phyloP scores from a whole-genome alignment of 2,888 invertebrate genomes.

The Diarsia rubi region DNA sequence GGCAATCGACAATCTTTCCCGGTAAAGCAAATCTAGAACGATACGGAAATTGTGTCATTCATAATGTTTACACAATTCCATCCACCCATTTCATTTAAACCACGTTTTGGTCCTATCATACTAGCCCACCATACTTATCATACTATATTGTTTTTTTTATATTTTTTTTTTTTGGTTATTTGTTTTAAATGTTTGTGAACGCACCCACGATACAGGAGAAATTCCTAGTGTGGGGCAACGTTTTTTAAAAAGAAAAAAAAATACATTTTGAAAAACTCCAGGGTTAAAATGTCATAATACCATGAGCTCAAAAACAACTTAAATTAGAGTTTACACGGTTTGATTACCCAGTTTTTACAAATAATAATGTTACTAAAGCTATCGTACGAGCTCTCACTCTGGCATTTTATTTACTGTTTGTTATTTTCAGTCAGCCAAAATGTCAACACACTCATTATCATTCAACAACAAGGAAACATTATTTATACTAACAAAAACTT shows the following conservation, averaged over 20 bases:
- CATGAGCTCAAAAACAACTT: not conserved
- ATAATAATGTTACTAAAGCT: not conserved
- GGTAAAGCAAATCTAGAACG: slow-evolving; percentile 3
- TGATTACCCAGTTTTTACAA: not conserved
- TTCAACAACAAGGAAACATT: slow-evolving; percentile 12
- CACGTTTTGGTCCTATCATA: not conserved
- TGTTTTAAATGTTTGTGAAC: too few relatives aligned
- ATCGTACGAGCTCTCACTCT: not conserved
- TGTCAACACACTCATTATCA: slow-evolving; percentile 38
- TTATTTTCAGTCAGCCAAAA: slow-evolving; percentile 22
- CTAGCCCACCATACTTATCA: too few relatives aligned
- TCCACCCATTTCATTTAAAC: not conserved
- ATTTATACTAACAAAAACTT: not conserved
- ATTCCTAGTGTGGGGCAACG: too few relatives aligned
- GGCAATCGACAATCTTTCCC: slow-evolving; percentile 5
- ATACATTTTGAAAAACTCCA: not conserved
- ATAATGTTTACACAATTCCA: not conserved
- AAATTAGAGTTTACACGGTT: not conserved
- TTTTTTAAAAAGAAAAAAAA: too few relatives aligned
- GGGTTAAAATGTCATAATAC: not conserved
- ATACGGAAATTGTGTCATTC: slow-evolving; percentile 24
- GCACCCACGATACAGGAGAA: too few relatives aligned
- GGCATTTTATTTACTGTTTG: slow-evolving; percentile 21
- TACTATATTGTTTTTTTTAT: too few relatives aligned
- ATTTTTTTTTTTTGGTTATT: too few relatives aligned